Conservation (phyloP, 2,797 vertebrate genomes). For the Manis javanica region DNA sequence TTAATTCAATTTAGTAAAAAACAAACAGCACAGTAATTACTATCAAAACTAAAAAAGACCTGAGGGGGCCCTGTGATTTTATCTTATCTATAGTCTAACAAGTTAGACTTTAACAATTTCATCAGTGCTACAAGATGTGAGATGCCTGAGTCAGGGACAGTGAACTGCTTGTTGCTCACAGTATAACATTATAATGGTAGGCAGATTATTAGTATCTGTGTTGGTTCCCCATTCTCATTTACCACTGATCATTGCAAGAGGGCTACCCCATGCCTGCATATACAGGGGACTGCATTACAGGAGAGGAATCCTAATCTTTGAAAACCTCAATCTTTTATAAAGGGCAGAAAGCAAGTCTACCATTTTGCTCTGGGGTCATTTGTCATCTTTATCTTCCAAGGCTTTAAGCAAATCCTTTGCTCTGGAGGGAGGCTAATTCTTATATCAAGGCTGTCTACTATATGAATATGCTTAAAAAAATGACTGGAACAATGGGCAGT, state of each 20-base stretch:
- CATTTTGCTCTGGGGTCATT: neutral
- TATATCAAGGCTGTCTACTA: neutral
- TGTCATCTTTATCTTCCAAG: neutral
- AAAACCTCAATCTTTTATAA: neutral
- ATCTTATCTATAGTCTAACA: neutral
- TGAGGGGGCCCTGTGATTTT: neutral
- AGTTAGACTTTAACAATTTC: neutral
- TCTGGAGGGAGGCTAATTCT: neutral
- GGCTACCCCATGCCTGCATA: neutral
- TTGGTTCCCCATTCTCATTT: neutral
- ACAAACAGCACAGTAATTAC: neutral
- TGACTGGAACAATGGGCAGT: fast-evolving
- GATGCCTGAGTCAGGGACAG: neutral
- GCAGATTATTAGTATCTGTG: neutral
- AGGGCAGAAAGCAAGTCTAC: neutral
- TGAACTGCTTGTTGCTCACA: neutral
- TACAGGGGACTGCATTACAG: neutral
- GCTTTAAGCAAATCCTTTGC: neutral
- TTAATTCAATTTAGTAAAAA: neutral
- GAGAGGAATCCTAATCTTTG: neutral
- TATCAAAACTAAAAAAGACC: neutral
- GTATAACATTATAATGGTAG: neutral
- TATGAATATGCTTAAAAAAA: neutral
- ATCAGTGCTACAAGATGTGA: neutral
- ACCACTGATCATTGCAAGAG: neutral